A percentile compares a stretch with the other conserved stretches of the same genome.
Conservation (phyloP, 2,113 vertebrate genomes). For the Gracilinanus agilis region DNA sequence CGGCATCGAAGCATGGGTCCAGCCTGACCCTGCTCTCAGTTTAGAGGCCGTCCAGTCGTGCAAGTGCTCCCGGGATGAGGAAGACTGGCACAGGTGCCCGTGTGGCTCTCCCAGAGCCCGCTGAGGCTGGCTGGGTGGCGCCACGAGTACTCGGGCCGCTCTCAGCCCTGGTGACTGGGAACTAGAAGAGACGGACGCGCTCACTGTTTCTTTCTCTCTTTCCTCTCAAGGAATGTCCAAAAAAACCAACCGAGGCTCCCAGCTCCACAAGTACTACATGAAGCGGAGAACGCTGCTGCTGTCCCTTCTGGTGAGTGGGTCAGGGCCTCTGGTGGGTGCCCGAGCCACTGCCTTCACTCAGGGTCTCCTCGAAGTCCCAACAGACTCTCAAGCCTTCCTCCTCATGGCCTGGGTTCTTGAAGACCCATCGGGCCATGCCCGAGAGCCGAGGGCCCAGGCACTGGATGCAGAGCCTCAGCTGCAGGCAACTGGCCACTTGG, state of each 20-base stretch:
- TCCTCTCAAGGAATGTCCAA: conserved; percentile 93
- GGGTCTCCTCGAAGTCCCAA: no score
- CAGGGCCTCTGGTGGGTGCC: no score
- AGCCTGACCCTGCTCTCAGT: background rate
- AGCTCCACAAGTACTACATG: conserved; percentile 99
- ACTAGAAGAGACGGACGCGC: background rate
- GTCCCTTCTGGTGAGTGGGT: conserved; percentile 91
- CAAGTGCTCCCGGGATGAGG: background rate
- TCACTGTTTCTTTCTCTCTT: background rate
- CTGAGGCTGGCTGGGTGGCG: background rate
- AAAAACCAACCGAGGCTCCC: conserved; percentile 96
- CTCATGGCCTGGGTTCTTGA: no score
- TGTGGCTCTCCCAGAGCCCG: background rate
- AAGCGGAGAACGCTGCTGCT: conserved; percentile 94
- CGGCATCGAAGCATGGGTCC: no score
- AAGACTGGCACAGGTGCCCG: background rate
- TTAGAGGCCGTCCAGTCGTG: no score
- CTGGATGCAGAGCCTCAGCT: no score
- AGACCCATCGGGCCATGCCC: no score
- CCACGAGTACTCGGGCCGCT: background rate
- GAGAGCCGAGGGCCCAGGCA: no score
- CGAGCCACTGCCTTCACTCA: background rate
- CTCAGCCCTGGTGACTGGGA: background rate
- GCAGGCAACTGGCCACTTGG: no score
- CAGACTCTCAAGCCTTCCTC: no score